Evolutionary conservation across 2,888 invertebrate species (phyloP).

Genomic region (Athrips mouffetella): DNA sequence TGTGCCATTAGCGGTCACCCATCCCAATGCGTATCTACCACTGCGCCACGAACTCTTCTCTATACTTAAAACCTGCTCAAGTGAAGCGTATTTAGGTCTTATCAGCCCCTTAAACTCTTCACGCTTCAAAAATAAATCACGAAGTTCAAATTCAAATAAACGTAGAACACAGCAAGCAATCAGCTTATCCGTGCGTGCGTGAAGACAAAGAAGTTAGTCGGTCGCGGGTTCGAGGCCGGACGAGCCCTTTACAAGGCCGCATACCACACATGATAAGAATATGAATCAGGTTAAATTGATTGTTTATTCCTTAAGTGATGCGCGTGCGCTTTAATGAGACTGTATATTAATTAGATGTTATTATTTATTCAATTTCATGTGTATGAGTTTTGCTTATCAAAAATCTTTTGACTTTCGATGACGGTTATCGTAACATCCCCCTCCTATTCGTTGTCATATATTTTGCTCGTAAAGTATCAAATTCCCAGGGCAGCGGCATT

Average conservation of each 20-base stretch:
- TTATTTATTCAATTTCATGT: not conserved
- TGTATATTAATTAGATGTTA: constrained; percentile 15
- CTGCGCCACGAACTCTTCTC: too few species aligned
- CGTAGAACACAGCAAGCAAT: not conserved
- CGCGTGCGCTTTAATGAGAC: constrained; percentile 28
- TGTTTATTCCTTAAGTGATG: not conserved
- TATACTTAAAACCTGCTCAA: not conserved
- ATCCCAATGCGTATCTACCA: too few species aligned
- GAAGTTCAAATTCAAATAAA: not conserved
- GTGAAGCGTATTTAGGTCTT: not conserved
- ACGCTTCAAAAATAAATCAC: not conserved
- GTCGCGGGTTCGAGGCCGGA: not conserved
- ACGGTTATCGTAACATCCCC: too few species aligned
- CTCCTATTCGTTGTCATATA: too few species aligned
- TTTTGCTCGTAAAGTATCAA: too few species aligned
- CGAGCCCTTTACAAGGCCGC: constrained; percentile 46
- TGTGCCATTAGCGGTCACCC: too few species aligned
- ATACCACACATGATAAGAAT: constrained; percentile 30
- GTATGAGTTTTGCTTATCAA: not conserved
- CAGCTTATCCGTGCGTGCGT: constrained; percentile 28
- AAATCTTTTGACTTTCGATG: too few species aligned
- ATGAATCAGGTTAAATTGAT: not conserved
- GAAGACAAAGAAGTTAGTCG: constrained; percentile 41
- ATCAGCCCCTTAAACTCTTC: not conserved
- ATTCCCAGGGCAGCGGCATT: too few species aligned